Base-by-base conservation (phyloP, 2,888 invertebrate species). In the Oscheius sp. region DNA sequence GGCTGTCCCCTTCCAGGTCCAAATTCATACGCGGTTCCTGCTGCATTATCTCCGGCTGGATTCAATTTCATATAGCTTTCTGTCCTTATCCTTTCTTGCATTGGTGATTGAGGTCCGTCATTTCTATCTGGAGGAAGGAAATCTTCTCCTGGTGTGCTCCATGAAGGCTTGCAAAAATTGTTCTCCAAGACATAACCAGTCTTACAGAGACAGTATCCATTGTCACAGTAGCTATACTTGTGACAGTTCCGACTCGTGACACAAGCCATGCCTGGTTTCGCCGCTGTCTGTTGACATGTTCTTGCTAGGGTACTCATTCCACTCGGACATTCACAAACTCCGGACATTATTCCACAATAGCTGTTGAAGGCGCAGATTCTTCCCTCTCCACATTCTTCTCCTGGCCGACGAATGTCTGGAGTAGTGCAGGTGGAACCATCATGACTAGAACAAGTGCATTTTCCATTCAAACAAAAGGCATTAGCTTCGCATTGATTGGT, bases 311-410 rank as follows among this genome's bases (percentile, higher is more conserved):
- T 77, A 3, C 71, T 70, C 76, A 76, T 77, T 24, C 84, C 85
- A 17, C 74, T 70, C 1, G 85, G 82, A 54, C 85, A 85, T 63
- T 85, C 85, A 63, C 85, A 85, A 9, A 85, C 83, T 5, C 83
- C 82, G 51, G 75, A 74, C 67, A 80, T 80, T 66, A 77, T 66
- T 24, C 80, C 77, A 63, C 85, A 85, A 41, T 78, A 77, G 33
- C 76, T 73, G 65, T 78, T 77, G 65, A 71, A 72, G 44, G 71
- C 74, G 69, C 82, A 82, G 14, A 80, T 72, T 8, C 66, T 71
- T 32, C 73, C 77, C 1, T 68, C 59, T 2, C 72, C 61, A 57
- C 82, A 82, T 14, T 75, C 75, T 47, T 81, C 82, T 26, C 84
- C 84, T 8, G 82, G 84, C 38, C 75, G 77, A 14, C 80, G 74